A percentile compares a stretch with the other conserved stretches of the same genome.
Evolutionary conservation across 2,113 vertebrate species (phyloP).

Genomic region (Lanius collurio): DNA sequence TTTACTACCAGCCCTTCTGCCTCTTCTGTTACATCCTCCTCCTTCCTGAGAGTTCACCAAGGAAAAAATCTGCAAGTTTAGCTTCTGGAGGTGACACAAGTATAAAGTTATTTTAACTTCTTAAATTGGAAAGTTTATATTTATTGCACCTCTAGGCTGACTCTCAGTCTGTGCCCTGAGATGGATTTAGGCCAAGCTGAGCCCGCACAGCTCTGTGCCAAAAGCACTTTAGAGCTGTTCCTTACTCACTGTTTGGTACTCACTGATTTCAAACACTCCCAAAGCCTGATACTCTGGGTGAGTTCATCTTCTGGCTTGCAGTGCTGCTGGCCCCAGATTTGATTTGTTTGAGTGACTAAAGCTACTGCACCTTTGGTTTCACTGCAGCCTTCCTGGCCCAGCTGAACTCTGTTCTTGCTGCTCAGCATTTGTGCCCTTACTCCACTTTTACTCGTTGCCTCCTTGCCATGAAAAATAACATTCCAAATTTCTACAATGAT

Average conservation of each 20-base stretch:
- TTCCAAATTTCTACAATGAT: background rate
- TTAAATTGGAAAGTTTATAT: background rate
- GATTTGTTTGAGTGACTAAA: background rate
- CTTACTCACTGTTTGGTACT: background rate
- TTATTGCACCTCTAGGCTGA: constrained; percentile 26
- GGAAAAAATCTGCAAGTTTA: background rate
- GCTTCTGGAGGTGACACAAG: constrained; percentile 29
- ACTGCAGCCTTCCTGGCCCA: background rate
- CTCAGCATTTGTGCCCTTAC: background rate
- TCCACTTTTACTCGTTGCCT: background rate
- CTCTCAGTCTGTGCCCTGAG: background rate
- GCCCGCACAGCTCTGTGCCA: background rate
- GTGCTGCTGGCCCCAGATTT: background rate
- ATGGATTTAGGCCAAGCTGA: background rate
- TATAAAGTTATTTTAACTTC: constrained; percentile 41
- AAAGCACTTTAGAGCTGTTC: background rate
- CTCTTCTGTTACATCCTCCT: background rate
- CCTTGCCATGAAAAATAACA: background rate
- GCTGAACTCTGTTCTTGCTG: background rate
- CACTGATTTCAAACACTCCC: background rate
- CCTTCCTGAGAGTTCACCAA: background rate
- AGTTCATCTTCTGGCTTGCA: constrained; percentile 25
- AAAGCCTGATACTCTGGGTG: background rate
- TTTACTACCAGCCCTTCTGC: background rate
- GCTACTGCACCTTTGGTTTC: background rate